Evolutionary conservation across 2,113 vertebrate species (phyloP).

Genomic region (Poeciliopsis retropinna): DNA sequence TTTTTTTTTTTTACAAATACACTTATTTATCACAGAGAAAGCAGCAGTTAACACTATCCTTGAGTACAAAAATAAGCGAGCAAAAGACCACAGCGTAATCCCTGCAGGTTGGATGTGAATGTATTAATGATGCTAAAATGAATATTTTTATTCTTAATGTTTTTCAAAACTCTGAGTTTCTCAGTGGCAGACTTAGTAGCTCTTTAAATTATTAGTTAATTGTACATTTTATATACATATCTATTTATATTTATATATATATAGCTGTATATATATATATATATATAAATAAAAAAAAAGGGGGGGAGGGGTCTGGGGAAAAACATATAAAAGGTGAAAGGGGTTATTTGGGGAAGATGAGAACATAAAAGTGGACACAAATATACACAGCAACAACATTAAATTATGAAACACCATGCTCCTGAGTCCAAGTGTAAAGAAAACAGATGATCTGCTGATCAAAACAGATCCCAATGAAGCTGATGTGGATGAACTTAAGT

Average conservation of each 20-base stretch:
- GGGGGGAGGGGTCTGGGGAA: background rate
- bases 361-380: conserved; percentile 33
- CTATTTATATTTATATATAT: background rate
- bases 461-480: conserved; percentile 30
- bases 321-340: conserved; percentile 10
- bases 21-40: conserved; percentile 50
- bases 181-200: conserved; percentile 60
- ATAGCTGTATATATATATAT: background rate
- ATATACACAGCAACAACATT: conserved; percentile 54
- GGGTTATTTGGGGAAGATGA: conserved; percentile 11
- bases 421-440: conserved; percentile 69
- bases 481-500: conserved; percentile 11
- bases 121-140: conserved; percentile 36
- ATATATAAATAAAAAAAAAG: conserved; percentile 10
- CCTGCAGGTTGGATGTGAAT: conserved; percentile 37
- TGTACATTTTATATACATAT: conserved; percentile 34
- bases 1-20: conserved; percentile 18
- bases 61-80: conserved; percentile 47
- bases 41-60: conserved; percentile 42
- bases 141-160: conserved; percentile 35
- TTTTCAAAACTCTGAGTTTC: conserved; percentile 32
- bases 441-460: conserved; percentile 31
- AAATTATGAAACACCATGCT: conserved; percentile 63
- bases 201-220: conserved; percentile 47
- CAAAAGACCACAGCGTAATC: conserved; percentile 45